These are phyloP conservation scores for Xiphorhynchus elegans DNA, from an alignment of 2,113 vertebrate species.

Conservation along the genomic window DNA sequence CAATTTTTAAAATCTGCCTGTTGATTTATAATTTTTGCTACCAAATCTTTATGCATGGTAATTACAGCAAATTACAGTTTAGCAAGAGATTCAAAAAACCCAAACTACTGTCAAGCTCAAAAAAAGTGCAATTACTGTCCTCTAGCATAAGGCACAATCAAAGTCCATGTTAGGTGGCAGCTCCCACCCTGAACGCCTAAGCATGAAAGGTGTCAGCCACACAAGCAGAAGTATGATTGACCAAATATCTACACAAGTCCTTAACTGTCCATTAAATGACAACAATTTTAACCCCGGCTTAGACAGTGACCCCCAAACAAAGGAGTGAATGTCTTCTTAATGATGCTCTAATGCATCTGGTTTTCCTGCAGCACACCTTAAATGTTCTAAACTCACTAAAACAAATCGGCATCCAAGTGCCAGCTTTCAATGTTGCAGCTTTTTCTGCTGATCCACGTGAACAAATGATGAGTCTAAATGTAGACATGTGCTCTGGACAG, in stretches of 20 bases:
- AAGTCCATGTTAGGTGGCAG: neutral
- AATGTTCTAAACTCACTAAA: neutral
- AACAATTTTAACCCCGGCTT: neutral
- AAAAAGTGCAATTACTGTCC: neutral
- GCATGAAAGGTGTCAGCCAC: neutral
- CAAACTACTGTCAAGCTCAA: neutral
- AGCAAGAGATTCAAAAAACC: neutral
- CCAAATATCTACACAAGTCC: neutral
- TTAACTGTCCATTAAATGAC: neutral
- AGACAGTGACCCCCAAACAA: neutral
- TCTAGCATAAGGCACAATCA: neutral
- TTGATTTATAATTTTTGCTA: neutral
- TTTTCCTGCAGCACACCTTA: neutral
- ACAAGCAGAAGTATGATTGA: neutral
- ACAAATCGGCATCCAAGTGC: neutral
- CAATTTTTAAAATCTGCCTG: neutral
- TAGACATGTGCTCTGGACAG: neutral
- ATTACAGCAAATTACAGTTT: neutral
- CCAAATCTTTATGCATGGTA: neutral
- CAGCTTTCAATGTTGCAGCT: neutral
- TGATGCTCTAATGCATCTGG: neutral
- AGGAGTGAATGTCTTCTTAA: neutral
- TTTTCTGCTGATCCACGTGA: neutral
- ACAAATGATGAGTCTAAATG: neutral
- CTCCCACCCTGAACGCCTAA: neutral